These are phyloP conservation scores for Druon quercuslanigerum DNA, from an alignment of 1,140 invertebrate genomes.

Conservation along the genomic window DNA sequence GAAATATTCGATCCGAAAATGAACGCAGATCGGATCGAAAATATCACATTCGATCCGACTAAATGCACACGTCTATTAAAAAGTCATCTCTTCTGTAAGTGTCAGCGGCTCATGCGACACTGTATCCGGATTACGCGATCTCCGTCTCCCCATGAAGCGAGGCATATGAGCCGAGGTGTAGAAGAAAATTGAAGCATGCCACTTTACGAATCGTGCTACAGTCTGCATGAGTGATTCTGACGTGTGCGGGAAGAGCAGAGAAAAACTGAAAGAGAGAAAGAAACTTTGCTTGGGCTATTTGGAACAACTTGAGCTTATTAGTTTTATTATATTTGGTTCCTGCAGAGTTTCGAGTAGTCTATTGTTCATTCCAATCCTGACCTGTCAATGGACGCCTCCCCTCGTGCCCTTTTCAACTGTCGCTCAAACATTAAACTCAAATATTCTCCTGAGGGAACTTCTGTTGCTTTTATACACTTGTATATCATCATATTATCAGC, in stretches of 20 bases:
- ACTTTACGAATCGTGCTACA: constrained; percentile 16
- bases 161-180: background rate
- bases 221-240: background rate
- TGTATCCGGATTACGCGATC: constrained; percentile 13
- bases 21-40: too few relatives aligned
- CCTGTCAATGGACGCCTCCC: background rate
- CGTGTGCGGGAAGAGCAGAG: background rate
- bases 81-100: constrained; percentile 1
- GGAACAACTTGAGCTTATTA: constrained; percentile 17
- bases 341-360: too few relatives aligned
- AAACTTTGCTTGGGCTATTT: background rate
- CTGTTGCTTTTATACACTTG: background rate
- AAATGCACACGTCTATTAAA: too few relatives aligned
- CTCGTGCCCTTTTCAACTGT: background rate
- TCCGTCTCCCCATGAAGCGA: constrained; percentile 3
- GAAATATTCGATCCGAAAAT: too few relatives aligned
- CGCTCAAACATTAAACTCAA: background rate
- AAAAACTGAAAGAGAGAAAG: background rate
- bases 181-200: constrained; percentile 21
- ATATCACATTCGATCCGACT: too few relatives aligned
- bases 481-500: background rate
- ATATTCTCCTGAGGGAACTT: background rate
- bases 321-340: background rate
- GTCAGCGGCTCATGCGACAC: background rate
- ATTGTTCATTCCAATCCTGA: background rate